Conservation (phyloP, 2,113 vertebrate species). For the Ammodramus savannarum region DNA sequence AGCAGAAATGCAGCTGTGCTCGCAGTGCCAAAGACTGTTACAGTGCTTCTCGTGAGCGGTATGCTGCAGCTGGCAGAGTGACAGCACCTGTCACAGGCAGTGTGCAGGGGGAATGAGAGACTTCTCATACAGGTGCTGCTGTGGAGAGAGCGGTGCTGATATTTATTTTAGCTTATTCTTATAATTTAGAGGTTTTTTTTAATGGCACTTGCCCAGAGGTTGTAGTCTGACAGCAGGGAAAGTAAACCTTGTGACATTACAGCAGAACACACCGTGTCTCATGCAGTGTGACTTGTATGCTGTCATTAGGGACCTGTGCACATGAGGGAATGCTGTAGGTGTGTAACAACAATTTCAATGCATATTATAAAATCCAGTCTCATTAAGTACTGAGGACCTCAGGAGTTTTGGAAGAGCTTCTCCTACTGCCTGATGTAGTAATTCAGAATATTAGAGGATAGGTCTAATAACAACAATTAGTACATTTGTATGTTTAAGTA, state of each 20-base stretch:
- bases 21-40: neutral
- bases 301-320: neutral
- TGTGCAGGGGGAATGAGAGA: neutral
- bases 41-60: neutral
- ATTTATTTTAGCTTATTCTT: neutral
- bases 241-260: neutral
- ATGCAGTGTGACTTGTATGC: neutral
- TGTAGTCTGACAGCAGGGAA: neutral
- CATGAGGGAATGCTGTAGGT: neutral
- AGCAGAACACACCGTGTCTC: fast-evolving
- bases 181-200: neutral
- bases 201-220: neutral
- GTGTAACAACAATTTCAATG: neutral
- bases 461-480: neutral
- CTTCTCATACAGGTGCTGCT: neutral
- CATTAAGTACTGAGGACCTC: neutral
- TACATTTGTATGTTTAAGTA: neutral
- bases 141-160: neutral
- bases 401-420: neutral
- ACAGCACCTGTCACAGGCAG: neutral
- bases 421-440: neutral
- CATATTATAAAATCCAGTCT: neutral
- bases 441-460: neutral
- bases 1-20: neutral
- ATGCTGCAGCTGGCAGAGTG: neutral